phyloP scores from a whole-genome alignment of 2,888 invertebrate species.

The Macaria liturata region DNA sequence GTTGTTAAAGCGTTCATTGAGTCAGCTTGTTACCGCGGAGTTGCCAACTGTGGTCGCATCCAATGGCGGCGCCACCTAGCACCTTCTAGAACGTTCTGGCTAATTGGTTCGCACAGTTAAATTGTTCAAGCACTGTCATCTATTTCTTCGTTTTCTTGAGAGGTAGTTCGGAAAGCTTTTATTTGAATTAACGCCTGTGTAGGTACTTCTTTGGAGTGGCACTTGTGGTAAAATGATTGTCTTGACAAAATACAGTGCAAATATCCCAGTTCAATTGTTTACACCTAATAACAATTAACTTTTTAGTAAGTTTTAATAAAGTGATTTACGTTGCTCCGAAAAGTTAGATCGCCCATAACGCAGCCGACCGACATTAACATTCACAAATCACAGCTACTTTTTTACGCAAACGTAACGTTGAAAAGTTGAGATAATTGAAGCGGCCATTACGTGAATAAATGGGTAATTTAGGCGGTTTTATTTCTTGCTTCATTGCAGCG shows the following conservation, averaged over 20 bases:
- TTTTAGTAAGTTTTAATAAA: no score
- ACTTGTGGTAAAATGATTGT: no score
- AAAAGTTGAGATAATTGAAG: slow-evolving; percentile 30
- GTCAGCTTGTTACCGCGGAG: slow-evolving; percentile 7
- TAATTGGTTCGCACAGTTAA: slow-evolving; percentile 17
- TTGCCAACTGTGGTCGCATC: slow-evolving; percentile 11
- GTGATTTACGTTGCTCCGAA: no score
- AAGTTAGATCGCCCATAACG: no score
- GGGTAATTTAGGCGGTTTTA: slow-evolving; percentile 29
- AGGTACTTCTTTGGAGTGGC: no score
- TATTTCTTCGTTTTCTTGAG: slow-evolving; percentile 22
- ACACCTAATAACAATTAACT: no score
- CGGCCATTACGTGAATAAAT: slow-evolving; percentile 29
- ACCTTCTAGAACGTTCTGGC: slow-evolving; percentile 5
- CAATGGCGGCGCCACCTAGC: slow-evolving; percentile 1
- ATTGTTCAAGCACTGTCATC: slow-evolving; percentile 10
- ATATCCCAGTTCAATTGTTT: no score
- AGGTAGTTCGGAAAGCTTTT: slow-evolving; percentile 6
- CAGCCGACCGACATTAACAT: neutral
- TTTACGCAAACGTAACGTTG: slow-evolving; percentile 14
- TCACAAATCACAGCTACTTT: slow-evolving; percentile 17
- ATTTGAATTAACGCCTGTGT: neutral
- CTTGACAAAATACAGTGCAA: no score
- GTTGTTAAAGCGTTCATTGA: neutral
- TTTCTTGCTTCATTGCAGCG: slow-evolving; percentile 18